Evolutionary conservation across 23 tunicate species (phyloP).

Genomic region (Trididemnum clinides): DNA sequence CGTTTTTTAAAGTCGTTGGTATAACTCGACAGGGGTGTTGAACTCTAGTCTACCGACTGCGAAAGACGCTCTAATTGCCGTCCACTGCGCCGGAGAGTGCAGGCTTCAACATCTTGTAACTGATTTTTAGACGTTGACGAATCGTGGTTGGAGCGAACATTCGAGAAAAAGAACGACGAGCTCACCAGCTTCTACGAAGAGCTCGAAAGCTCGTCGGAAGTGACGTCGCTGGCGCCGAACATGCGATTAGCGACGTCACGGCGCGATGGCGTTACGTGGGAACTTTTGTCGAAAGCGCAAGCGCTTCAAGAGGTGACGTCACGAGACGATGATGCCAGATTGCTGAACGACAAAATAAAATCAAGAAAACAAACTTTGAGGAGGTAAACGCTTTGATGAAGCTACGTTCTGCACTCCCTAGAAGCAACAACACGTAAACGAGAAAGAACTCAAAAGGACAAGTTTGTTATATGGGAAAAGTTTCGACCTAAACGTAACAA

Average conservation of each 20-base stretch:
- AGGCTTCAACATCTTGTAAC: too few relatives aligned
- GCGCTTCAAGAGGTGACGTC: background rate
- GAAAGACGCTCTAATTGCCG: too few relatives aligned
- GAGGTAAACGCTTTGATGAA: background rate
- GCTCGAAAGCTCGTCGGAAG: background rate
- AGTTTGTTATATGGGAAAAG: too few relatives aligned
- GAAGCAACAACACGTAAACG: too few relatives aligned
- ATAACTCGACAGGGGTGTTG: too few relatives aligned
- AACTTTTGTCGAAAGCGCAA: background rate
- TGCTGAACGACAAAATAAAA: background rate
- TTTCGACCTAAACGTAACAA: too few relatives aligned
- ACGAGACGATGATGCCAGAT: background rate
- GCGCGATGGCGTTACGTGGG: background rate
- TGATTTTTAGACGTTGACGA: conserved; percentile 16
- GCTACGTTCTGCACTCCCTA: too few relatives aligned
- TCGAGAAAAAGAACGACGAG: background rate
- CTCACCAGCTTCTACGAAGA: background rate
- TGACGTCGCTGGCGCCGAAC: background rate
- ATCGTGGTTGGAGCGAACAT: background rate
- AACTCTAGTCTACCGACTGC: too few relatives aligned
- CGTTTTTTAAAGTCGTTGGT: too few relatives aligned
- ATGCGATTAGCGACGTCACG: background rate
- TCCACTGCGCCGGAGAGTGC: too few relatives aligned
- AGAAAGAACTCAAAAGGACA: too few relatives aligned
- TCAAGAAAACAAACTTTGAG: background rate